These are phyloP conservation scores for Phacellophora camtschatica DNA, from an alignment of 30 jellyfish, hydroid and myxozoan genomes.

Conservation along the genomic window DNA sequence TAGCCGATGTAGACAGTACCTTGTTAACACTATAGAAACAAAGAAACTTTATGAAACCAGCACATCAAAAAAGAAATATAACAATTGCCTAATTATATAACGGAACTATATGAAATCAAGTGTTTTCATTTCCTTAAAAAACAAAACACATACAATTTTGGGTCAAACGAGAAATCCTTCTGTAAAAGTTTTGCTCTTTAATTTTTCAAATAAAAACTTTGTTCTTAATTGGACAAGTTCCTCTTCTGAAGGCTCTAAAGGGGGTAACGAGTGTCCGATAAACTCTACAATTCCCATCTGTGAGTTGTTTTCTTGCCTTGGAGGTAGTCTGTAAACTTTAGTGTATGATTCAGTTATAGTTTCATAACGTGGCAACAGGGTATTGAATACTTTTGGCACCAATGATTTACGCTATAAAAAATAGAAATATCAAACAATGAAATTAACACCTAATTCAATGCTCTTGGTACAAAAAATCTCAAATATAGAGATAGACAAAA, in stretches of 20 bases:
- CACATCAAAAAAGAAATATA: not conserved
- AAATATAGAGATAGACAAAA: too few relatives aligned
- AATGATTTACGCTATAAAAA: conserved; percentile 72
- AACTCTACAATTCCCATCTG: conserved; percentile 83
- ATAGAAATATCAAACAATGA: too few relatives aligned
- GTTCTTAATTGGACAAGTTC: conserved; percentile 56
- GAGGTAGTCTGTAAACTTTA: conserved; percentile 71
- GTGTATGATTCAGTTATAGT: conserved; percentile 58
- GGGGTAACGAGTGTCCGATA: conserved; percentile 69
- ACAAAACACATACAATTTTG: not conserved
- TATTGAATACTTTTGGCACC: conserved; percentile 86
- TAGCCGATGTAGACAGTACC: too few relatives aligned
- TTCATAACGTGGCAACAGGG: conserved; percentile 70
- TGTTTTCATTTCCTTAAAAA: not conserved
- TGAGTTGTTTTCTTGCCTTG: conserved; percentile 44
- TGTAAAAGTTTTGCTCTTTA: not conserved
- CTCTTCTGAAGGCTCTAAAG: conserved; percentile 63
- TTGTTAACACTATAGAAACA: too few relatives aligned
- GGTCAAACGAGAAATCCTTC: conserved; percentile 44
- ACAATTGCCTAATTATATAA: not conserved
- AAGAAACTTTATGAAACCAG: not conserved
- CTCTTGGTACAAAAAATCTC: too few relatives aligned
- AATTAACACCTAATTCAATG: too few relatives aligned
- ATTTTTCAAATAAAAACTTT: conserved; percentile 39
- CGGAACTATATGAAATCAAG: too few relatives aligned